Evolutionary conservation across 2,888 invertebrate genomes (phyloP), one percentile per base, ranked within the genome.

Genomic region (Calliscelio sp.): DNA sequence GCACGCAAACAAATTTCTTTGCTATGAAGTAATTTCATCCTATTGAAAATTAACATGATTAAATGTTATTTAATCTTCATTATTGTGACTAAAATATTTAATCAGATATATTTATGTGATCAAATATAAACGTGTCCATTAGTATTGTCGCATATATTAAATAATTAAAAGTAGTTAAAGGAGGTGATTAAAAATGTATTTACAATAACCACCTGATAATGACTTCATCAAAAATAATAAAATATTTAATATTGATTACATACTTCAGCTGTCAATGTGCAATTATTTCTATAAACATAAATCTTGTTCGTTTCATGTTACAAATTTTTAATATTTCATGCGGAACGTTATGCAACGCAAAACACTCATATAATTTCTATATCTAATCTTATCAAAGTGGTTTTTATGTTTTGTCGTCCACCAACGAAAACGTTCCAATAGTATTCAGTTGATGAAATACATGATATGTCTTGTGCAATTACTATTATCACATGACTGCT

Each of bases 371-470:
- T 25, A 53, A 57, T 57, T 44, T 44, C 44, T 55, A 35, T 63
- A 75, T 77, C 66, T 66, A 77, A 68, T 68, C 77, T 77, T 77
- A 77, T 77, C 66, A 14, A 55, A 16, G 2, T 14, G 18, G 14
- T 53, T 75, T 75, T 55, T 63, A 28, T 20, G 25, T 8, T 20
- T 51, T 32, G 41, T 46, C 44, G 55, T 57, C 35, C 25, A 57
- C 44, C 22, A 53, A 46, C 24, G 46, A 75, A 75, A 57, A 66
- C 16, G 44, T 57, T 32, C 16, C 44, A 65, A 75, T 55, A 38
- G 51, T 24, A 41, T 66, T 49, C 35, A 35, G 57, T 65, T 55
- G 63, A 75, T 75, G 63, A 75, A 66, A 75, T 66, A 55, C 14
- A 24, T 32, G 46, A 75, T 53, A 66, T 3, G 46, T n/a, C 44